phyloP scores from a whole-genome alignment of 2,888 invertebrate genomes.

The Brassicogethes aeneus region DNA sequence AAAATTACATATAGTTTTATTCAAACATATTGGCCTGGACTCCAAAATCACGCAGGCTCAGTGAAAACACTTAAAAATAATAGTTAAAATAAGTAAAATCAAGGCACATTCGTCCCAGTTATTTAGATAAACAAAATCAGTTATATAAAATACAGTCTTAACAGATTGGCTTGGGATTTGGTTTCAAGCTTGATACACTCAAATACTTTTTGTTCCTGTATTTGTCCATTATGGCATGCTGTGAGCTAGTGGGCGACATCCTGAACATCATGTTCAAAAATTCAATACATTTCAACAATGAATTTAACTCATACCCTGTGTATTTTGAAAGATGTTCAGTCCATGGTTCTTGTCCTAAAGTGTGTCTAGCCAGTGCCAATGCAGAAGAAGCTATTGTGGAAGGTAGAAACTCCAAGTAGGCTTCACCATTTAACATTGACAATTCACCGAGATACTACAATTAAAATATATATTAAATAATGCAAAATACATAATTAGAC shows the following conservation, averaged over 20 bases:
- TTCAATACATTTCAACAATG: constrained; percentile 59
- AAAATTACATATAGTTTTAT: too few relatives aligned
- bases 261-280: constrained; percentile 62
- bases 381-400: constrained; percentile 76
- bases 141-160: background rate
- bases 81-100: background rate
- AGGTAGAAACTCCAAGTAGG: constrained; percentile 72
- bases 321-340: constrained; percentile 51
- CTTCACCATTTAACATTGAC: constrained; percentile 78
- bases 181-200: constrained; percentile 28
- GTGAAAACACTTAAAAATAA: too few relatives aligned
- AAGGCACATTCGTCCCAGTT: background rate
- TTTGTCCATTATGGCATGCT: constrained; percentile 84
- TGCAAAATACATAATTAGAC: constrained; percentile 7
- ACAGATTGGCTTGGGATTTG: constrained; percentile 15
- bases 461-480: constrained; percentile 21
- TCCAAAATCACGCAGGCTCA: too few relatives aligned
- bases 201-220: constrained; percentile 66
- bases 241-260: constrained; percentile 56
- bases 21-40: too few relatives aligned
- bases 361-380: constrained; percentile 71
- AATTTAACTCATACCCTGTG: constrained; percentile 58
- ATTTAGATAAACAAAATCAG: too few relatives aligned
- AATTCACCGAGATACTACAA: constrained; percentile 75
- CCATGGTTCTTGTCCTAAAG: constrained; percentile 56